Base-by-base conservation (phyloP, 92 coral and sea anemone genomes). In the Chrysogorgia sp. region DNA sequence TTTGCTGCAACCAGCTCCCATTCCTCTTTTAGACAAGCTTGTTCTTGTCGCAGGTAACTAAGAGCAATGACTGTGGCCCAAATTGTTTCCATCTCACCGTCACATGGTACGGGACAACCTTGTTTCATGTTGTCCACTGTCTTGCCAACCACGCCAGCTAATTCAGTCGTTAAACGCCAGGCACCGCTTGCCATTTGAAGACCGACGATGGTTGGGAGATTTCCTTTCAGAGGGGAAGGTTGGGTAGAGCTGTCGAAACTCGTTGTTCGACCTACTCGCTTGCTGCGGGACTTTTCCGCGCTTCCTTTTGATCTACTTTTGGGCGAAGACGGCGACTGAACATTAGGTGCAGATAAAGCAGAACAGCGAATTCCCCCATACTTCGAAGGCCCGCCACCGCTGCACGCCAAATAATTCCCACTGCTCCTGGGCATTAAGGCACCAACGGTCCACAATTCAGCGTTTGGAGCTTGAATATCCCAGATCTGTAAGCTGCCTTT, bases 161-260 rank as follows among this genome's bases (percentile, higher is more conserved):
- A 75, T 35, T 82, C 76, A 14, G 71, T 76, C 8, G 90, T 86
- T 40, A 84, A 77, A 19, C 85, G 82, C 97, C 97, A 93, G 0
- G 91, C 87, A 24, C 96, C 97, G 40, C 90, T 84, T 12, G 97
- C 96, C 49, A 84, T 71, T 77, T 93, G 97, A 48, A 93, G 80
- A 7, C 89, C 64, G 56, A 90, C 83, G 28, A 86, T 52, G 7
- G 35, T 67, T 21, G 74, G 13, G 13, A 80, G 74, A 0, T 65
- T 8, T 0, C 24, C 76, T 3, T 48, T 59, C 14, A 9, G 26
- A 5, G 22, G 65, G 1, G 41, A 47, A 47, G 53, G 15, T 2
- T n/a, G 14, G 2, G 7, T 15, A 47, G 53, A 12, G 15, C 7
- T 12, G 6, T 37, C 6, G 43, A 4, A 4, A 5, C 5, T 37